phyloP scores from a whole-genome alignment of 2,888 invertebrate genomes.

The Drosophila emarginata region DNA sequence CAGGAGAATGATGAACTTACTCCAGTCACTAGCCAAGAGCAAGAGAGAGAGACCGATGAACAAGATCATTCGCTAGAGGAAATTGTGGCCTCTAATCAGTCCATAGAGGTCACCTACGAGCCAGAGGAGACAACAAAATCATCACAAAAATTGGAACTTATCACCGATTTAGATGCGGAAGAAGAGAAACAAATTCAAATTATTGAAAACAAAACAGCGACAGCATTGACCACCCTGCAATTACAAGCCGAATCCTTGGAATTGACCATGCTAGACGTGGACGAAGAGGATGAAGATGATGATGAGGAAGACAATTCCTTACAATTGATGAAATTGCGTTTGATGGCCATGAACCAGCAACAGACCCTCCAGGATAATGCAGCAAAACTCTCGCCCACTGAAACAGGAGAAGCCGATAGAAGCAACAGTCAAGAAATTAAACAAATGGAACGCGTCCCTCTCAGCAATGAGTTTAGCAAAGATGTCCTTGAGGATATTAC shows the following conservation, averaged over 20 bases:
- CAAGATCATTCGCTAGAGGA: constrained; percentile 81
- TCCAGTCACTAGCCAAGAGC: constrained; percentile 17
- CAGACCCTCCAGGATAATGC: constrained; percentile 36
- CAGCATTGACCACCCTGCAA: constrained; percentile 40
- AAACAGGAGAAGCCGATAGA: constrained; percentile 12
- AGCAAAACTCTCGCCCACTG: constrained; percentile 48
- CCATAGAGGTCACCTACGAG: constrained; percentile 78
- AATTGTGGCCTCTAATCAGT: constrained; percentile 78
- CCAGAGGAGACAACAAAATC: constrained; percentile 64
- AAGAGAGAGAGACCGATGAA: constrained; percentile 53
- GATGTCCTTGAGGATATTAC: constrained; percentile 82
- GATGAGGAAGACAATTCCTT: constrained; percentile 77
- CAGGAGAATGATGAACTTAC: constrained; percentile 18
- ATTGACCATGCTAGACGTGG: constrained; percentile 38
- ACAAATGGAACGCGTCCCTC: constrained; percentile 80
- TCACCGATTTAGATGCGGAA: constrained; percentile 69
- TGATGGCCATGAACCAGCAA: constrained; percentile 77
- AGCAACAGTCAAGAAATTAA: constrained; percentile 62
- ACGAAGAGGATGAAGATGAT: constrained; percentile 51
- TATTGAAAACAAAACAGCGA: constrained; percentile 51
- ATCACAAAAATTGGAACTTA: constrained; percentile 38
- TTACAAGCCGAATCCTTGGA: constrained; percentile 55
- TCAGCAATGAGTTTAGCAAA: constrained; percentile 76
- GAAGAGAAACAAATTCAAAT: constrained; percentile 39
- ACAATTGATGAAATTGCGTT: constrained; percentile 76